A percentile compares a stretch with the other conserved stretches of the same genome.
Evolutionary conservation across 2,113 vertebrate genomes (phyloP).

Genomic region (Furnarius figulus): DNA sequence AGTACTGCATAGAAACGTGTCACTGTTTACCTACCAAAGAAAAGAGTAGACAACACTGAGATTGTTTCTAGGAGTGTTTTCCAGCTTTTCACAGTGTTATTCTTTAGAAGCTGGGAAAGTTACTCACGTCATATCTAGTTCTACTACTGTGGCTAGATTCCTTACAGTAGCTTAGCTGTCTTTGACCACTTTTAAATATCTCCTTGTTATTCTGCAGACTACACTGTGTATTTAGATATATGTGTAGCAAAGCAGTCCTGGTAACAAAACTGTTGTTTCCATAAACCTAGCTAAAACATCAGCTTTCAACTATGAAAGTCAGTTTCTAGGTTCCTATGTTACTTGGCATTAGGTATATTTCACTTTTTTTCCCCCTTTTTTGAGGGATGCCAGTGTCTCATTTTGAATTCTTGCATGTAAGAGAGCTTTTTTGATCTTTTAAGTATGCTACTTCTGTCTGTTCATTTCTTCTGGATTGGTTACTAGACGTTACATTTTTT

Average conservation of each 20-base stretch:
- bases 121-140: background rate
- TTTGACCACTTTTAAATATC: background rate
- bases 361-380: background rate
- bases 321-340: background rate
- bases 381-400: background rate
- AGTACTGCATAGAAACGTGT: background rate
- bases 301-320: background rate
- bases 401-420: background rate
- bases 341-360: background rate
- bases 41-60: background rate
- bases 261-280: background rate
- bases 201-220: background rate
- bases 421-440: background rate
- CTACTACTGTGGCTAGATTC: background rate
- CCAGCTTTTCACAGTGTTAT: background rate
- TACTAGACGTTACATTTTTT: background rate
- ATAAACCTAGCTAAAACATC: background rate
- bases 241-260: background rate
- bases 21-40: background rate
- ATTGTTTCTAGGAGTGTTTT: background rate
- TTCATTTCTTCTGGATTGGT: background rate
- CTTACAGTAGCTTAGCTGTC: background rate
- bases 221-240: background rate
- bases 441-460: background rate
- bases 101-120: background rate